Conservation (phyloP, 2,888 invertebrate species). For the Hirtodrosophila confusa region DNA sequence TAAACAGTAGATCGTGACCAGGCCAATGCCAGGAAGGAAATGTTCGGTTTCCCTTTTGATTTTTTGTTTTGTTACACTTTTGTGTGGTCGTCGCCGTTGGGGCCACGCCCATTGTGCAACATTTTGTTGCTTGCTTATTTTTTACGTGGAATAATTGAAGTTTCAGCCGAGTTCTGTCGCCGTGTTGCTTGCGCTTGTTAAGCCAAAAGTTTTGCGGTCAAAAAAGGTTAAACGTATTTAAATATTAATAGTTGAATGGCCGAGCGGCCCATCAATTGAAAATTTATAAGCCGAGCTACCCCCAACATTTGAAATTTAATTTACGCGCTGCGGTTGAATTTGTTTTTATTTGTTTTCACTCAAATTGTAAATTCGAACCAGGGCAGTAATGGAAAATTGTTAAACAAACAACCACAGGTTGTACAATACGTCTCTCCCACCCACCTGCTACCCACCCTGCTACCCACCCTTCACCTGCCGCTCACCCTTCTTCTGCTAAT, state of each 20-base stretch:
- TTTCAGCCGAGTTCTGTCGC: constrained; percentile 65
- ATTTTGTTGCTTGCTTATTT: constrained; percentile 55
- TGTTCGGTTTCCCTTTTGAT: constrained; percentile 10
- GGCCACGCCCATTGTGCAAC: constrained; percentile 34
- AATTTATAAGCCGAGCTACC: constrained; percentile 48
- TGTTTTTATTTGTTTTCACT: constrained; percentile 67
- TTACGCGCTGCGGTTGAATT: constrained; percentile 58
- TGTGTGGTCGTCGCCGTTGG: constrained; percentile 5
- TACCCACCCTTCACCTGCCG: background rate
- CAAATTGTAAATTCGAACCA: constrained; percentile 60
- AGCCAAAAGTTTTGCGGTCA: constrained; percentile 53
- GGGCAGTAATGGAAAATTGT: constrained; percentile 47
- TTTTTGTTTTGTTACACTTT: constrained; percentile 25
- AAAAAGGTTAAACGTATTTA: constrained; percentile 74
- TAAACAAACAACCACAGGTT: constrained; percentile 49
- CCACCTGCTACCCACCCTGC: constrained; percentile 3
- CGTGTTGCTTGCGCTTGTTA: constrained; percentile 23
- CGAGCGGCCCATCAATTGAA: constrained; percentile 63
- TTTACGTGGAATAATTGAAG: constrained; percentile 80
- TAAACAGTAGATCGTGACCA: constrained; percentile 75
- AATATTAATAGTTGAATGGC: constrained; percentile 67
- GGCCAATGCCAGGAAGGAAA: constrained; percentile 37
- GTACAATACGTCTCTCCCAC: constrained; percentile 18
- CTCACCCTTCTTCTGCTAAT: constrained; percentile 49
- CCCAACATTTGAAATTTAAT: constrained; percentile 48